These are phyloP conservation scores for Atta colombica DNA, from an alignment of 1,140 invertebrate genomes.

Conservation along the genomic window DNA sequence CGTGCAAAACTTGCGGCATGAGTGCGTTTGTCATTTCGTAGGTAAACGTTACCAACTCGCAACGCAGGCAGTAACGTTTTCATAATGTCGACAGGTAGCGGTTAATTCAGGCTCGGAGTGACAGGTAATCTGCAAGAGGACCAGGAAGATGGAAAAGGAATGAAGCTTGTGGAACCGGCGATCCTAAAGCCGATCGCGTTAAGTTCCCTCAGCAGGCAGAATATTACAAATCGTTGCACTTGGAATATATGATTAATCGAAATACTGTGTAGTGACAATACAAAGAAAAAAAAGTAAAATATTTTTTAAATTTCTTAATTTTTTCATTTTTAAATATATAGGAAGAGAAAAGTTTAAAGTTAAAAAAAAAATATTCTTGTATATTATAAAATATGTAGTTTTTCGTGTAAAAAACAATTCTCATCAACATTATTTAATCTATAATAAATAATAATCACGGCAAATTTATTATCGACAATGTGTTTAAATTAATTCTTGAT, in stretches of 20 bases:
- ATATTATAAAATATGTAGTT: background rate
- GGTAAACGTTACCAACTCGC: conserved; percentile 71
- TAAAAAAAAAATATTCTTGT: background rate
- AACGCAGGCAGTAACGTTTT: conserved; percentile 57
- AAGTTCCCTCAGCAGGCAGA: background rate
- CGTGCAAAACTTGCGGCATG: conserved; percentile 77
- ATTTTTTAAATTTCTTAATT: background rate
- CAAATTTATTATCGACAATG: background rate
- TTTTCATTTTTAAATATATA: background rate
- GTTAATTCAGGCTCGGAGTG: conserved; percentile 74
- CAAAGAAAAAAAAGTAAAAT: background rate
- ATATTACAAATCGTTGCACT: background rate
- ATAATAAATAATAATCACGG: background rate
- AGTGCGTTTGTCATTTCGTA: conserved; percentile 83
- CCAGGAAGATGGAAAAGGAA: conserved; percentile 29
- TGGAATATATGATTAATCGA: background rate
- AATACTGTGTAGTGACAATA: background rate
- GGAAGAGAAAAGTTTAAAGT: background rate
- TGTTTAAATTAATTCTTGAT: conserved; percentile 15
- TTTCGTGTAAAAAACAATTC: background rate
- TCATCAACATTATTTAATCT: background rate
- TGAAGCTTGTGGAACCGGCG: background rate
- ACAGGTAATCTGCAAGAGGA: conserved; percentile 79
- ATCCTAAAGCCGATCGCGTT: background rate
- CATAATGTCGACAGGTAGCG: conserved; percentile 47